A percentile compares a stretch with the other conserved stretches of the same genome.
These are phyloP conservation scores for Otis tarda DNA, from an alignment of 2,113 vertebrate genomes.

Conservation along the genomic window DNA sequence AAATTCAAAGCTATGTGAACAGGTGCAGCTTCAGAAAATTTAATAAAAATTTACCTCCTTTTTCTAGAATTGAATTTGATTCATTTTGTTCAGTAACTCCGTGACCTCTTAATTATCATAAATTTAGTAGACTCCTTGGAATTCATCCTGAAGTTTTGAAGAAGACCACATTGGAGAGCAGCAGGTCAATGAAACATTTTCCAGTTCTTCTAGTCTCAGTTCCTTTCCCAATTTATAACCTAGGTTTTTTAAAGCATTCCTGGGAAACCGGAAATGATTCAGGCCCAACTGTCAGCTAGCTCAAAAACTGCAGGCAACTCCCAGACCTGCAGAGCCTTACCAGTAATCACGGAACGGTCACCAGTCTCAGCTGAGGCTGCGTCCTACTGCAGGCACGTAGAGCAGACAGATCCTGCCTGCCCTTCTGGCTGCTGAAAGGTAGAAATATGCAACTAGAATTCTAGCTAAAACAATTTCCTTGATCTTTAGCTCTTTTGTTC, in stretches of 20 bases:
- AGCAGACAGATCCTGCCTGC: not conserved
- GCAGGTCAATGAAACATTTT: not conserved
- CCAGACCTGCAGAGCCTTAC: not conserved
- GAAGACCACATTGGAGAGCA: not conserved
- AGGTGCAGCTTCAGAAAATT: not conserved
- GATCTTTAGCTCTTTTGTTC: constrained; percentile 42
- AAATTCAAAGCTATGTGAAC: not conserved
- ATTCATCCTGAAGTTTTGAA: not conserved
- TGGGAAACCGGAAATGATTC: constrained; percentile 2
- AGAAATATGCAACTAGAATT: not conserved
- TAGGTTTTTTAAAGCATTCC: not conserved
- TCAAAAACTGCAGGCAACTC: not conserved
- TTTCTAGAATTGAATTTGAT: not conserved
- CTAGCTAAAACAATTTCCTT: not conserved
- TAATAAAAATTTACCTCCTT: not conserved
- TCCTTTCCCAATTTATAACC: not conserved
- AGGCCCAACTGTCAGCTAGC: not conserved
- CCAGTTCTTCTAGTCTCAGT: constrained; percentile 6
- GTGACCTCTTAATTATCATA: not conserved
- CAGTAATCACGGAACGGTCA: not conserved
- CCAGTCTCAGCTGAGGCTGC: not conserved
- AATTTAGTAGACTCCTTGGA: not conserved
- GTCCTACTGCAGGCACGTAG: not conserved
- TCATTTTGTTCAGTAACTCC: not conserved
- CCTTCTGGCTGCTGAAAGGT: not conserved